Percentiles rank a stretch among this genome's conserved stretches.
phyloP scores from a whole-genome alignment of 2,797 vertebrate genomes.

The Valencia hispanica region DNA sequence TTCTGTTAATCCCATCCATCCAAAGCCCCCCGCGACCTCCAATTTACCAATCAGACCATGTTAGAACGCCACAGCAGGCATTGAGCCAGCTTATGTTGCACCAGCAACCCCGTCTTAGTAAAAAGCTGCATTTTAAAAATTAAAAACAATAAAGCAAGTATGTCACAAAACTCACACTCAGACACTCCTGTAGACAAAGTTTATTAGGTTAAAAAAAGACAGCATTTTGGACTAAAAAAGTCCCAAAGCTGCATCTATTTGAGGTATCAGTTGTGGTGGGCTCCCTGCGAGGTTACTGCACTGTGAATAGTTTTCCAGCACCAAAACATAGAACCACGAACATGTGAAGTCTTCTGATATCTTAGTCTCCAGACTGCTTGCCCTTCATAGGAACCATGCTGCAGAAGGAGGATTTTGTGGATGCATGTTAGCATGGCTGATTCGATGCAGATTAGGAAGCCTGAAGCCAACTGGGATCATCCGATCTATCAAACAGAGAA shows the following conservation, averaged over 20 bases:
- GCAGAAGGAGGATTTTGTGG: slow-evolving; percentile 19
- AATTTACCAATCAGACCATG: slow-evolving; percentile 36
- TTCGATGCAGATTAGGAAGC: slow-evolving; percentile 54
- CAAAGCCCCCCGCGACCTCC: background rate
- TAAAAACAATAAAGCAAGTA: slow-evolving; percentile 33
- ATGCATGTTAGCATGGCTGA: slow-evolving; percentile 9
- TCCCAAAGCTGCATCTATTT: slow-evolving; percentile 58
- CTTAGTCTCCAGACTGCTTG: slow-evolving; percentile 7
- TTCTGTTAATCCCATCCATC: slow-evolving; percentile 57
- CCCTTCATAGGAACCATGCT: slow-evolving; percentile 11
- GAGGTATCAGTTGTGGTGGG: slow-evolving; percentile 74
- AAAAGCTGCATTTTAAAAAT: slow-evolving; percentile 26
- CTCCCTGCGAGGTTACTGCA: background rate
- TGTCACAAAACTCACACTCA: slow-evolving; percentile 36
- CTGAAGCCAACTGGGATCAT: slow-evolving; percentile 77
- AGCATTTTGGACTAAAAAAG: slow-evolving; percentile 23
- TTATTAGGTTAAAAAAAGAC: slow-evolving; percentile 32
- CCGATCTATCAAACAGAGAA: slow-evolving; percentile 61
- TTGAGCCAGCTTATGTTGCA: slow-evolving; percentile 58
- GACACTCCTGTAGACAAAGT: slow-evolving; percentile 37
- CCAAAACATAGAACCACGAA: slow-evolving; percentile 12
- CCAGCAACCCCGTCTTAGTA: slow-evolving; percentile 31
- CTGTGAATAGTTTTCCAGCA: slow-evolving; percentile 24
- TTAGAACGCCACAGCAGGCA: slow-evolving; percentile 1
- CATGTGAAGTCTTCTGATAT: background rate